Conservation (phyloP, 2,888 invertebrate species). For the Adineta ricciae region DNA sequence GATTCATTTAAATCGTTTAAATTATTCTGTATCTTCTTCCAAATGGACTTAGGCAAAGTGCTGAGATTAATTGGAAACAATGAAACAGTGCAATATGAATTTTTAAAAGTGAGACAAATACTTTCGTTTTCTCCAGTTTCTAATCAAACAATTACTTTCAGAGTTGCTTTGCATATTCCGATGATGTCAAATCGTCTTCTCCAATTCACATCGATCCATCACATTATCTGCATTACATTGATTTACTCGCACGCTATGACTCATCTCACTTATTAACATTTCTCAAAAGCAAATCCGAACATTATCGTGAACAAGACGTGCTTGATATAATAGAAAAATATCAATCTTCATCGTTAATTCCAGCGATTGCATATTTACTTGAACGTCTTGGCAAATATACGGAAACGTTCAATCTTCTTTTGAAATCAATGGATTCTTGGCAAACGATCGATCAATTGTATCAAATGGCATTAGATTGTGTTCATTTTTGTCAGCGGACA, state of each 20-base stretch:
- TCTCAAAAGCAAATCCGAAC: not conserved
- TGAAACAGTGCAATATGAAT: not conserved
- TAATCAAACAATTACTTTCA: not conserved
- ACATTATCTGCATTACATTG: not conserved
- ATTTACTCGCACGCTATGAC: not conserved
- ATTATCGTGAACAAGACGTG: constrained; percentile 12
- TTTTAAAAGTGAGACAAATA: not conserved
- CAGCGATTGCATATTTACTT: not conserved
- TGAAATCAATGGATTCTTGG: not conserved
- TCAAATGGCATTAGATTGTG: constrained; percentile 1
- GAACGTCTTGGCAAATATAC: constrained; percentile 1
- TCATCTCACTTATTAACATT: not conserved
- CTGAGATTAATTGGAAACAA: not conserved
- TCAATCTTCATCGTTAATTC: not conserved
- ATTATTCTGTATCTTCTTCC: constrained; percentile 2
- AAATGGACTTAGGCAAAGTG: constrained; percentile 22
- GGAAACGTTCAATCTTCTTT: not conserved
- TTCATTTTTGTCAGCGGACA: constrained; percentile 14
- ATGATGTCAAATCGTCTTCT: not conserved
- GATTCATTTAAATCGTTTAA: constrained; percentile 15
- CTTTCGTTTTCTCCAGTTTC: not conserved
- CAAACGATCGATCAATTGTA: not conserved
- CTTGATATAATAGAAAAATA: not conserved
- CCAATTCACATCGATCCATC: not conserved
- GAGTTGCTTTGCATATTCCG: not conserved